A percentile compares a stretch with the other conserved stretches of the same genome.
phyloP scores from a whole-genome alignment of 2,113 vertebrate genomes.

The Scartelaos histophorus region DNA sequence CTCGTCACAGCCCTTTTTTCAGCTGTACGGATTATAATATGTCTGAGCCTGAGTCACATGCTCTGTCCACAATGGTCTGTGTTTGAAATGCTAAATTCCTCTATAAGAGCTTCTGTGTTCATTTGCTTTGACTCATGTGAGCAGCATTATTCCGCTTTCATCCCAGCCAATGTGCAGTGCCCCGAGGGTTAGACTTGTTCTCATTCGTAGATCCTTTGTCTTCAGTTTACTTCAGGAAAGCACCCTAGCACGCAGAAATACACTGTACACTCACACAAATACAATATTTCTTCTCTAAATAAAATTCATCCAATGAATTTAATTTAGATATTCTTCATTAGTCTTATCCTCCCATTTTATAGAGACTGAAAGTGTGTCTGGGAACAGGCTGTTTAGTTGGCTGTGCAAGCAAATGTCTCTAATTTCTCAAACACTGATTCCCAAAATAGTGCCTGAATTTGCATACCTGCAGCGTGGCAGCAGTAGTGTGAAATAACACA shows the following conservation, averaged over 20 bases:
- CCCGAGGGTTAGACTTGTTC: constrained; percentile 18
- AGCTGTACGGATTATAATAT: constrained; percentile 25
- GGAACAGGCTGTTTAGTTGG: constrained; percentile 12
- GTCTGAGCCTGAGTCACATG: constrained; percentile 15
- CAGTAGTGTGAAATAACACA: constrained; percentile 52
- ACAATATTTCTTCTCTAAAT: neutral
- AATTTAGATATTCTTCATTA: neutral
- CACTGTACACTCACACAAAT: neutral
- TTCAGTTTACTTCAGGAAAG: constrained; percentile 14
- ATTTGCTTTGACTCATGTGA: constrained; percentile 16
- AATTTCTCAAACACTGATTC: constrained; percentile 53
- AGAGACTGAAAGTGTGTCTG: neutral
- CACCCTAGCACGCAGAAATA: neutral
- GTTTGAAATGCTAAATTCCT: constrained; percentile 24
- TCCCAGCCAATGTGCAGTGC: constrained; percentile 8
- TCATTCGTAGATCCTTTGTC: constrained; percentile 27
- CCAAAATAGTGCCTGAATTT: constrained; percentile 61
- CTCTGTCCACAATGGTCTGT: constrained; percentile 3
- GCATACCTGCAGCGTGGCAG: constrained; percentile 57
- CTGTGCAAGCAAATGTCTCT: constrained; percentile 40
- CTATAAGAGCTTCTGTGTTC: constrained; percentile 8
- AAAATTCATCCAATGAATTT: neutral
- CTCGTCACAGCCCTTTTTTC: constrained; percentile 48
- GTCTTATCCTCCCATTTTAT: neutral
- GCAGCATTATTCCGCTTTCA: constrained; percentile 9